Conservation (phyloP, 2,888 invertebrate species). For the Galerucella nymphaeae region DNA sequence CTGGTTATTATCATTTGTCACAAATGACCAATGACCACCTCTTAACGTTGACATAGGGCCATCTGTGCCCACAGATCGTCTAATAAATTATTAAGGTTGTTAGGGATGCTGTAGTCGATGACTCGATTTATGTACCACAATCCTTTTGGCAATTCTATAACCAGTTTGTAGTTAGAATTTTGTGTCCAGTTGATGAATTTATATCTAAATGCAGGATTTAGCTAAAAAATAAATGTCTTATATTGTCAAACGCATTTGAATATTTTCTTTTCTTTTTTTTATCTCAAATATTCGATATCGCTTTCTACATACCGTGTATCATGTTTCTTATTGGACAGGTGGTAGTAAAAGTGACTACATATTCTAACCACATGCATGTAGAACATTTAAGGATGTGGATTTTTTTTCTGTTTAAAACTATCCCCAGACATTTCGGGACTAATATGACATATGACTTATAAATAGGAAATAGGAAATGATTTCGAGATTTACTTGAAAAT, state of each 20-base stretch:
- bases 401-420: conserved; percentile 23
- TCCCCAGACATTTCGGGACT: conserved; percentile 34
- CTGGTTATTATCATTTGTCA: conserved; percentile 56
- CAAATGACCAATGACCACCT: conserved; percentile 57
- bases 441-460: conserved; percentile 37
- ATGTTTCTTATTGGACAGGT: conserved; percentile 23
- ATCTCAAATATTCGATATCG: background rate
- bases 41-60: conserved; percentile 57
- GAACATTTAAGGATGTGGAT: conserved; percentile 32
- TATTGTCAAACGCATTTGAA: too few species aligned
- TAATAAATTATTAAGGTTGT: conserved; percentile 51
- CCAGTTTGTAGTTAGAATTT: background rate
- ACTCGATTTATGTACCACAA: conserved; percentile 38
- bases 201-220: background rate
- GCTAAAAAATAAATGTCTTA: background rate
- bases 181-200: background rate
- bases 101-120: conserved; percentile 42
- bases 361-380: conserved; percentile 22
- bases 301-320: background rate
- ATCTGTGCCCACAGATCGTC: conserved; percentile 56
- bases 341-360: conserved; percentile 18
- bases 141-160: conserved; percentile 29
- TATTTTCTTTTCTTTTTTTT: too few species aligned
- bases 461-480: conserved; percentile 40
- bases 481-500: conserved; percentile 36